Conservation (phyloP, 2,797 vertebrate species). For the Fistularia commersonii region DNA sequence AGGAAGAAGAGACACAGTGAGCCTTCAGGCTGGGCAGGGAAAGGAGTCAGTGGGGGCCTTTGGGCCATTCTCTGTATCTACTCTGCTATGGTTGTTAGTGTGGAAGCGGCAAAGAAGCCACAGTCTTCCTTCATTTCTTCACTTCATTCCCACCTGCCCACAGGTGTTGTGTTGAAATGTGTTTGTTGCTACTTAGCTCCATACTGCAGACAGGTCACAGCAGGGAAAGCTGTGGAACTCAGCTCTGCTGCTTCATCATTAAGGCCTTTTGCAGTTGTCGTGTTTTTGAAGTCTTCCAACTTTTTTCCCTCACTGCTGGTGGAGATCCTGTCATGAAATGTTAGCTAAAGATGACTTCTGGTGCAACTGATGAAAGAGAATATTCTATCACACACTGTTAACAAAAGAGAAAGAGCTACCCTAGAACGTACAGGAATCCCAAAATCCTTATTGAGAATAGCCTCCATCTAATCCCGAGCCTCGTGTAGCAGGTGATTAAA, state of each 20-base stretch:
- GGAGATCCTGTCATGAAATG: constrained; percentile 23
- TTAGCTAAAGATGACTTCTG: constrained; percentile 19
- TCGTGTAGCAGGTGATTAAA: constrained; percentile 74
- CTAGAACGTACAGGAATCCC: constrained; percentile 16
- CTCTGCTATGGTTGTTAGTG: constrained; percentile 57
- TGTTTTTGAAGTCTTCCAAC: constrained; percentile 23
- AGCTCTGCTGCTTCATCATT: constrained; percentile 49
- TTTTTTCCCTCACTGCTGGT: constrained; percentile 20
- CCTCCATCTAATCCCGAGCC: constrained; percentile 49
- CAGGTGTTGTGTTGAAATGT: constrained; percentile 63
- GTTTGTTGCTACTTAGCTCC: constrained; percentile 42
- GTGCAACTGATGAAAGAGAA: constrained; percentile 29
- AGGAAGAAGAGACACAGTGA: constrained; percentile 1
- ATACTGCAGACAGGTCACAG: constrained; percentile 31
- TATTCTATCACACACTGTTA: constrained; percentile 7
- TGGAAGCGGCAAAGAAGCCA: constrained; percentile 17
- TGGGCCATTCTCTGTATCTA: constrained; percentile 40
- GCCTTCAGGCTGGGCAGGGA: constrained; percentile 26
- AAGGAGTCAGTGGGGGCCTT: constrained; percentile 52
- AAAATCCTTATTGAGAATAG: constrained; percentile 27
- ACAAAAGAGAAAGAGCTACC: constrained; percentile 28
- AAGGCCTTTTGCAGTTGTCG: constrained; percentile 38
- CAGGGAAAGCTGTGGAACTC: constrained; percentile 35
- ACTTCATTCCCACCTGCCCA: constrained; percentile 42
- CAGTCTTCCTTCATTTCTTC: constrained; percentile 7